These are phyloP conservation scores for Gallinago media DNA, from an alignment of 2,113 vertebrate species.

Conservation along the genomic window DNA sequence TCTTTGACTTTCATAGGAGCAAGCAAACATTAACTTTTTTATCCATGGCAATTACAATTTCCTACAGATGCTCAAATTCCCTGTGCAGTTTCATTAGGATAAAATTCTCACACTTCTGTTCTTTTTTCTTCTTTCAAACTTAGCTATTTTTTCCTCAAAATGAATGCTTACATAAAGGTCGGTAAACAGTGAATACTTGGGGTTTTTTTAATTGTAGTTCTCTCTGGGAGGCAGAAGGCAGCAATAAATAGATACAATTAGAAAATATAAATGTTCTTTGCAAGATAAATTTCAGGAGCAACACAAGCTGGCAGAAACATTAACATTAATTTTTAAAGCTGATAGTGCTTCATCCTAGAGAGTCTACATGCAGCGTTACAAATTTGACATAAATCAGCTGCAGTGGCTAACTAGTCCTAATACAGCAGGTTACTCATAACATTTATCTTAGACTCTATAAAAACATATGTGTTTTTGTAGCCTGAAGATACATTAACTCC, in stretches of 20 bases:
- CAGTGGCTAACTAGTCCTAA: neutral
- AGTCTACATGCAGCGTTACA: neutral
- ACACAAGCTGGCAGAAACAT: neutral
- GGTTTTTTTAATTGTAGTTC: neutral
- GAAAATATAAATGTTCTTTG: conserved; percentile 7
- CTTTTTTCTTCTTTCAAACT: no score
- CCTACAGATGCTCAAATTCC: neutral
- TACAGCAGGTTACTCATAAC: neutral
- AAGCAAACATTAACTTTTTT: neutral
- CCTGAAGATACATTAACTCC: neutral
- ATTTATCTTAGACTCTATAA: neutral
- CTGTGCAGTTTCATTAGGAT: neutral
- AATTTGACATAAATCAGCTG: neutral
- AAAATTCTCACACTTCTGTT: neutral
- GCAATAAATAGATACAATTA: conserved; percentile 19
- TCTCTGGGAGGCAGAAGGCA: neutral
- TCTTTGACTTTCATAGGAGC: neutral
- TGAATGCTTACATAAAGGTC: neutral
- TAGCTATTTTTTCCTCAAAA: neutral
- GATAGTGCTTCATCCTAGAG: neutral
- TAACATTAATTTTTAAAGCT: conserved; percentile 4
- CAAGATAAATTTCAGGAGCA: conserved; percentile 18
- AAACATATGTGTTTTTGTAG: neutral
- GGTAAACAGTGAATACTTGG: neutral
- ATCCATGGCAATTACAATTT: neutral